Conservation (phyloP, 2,888 invertebrate species). For the Agrotis ipsilon region DNA sequence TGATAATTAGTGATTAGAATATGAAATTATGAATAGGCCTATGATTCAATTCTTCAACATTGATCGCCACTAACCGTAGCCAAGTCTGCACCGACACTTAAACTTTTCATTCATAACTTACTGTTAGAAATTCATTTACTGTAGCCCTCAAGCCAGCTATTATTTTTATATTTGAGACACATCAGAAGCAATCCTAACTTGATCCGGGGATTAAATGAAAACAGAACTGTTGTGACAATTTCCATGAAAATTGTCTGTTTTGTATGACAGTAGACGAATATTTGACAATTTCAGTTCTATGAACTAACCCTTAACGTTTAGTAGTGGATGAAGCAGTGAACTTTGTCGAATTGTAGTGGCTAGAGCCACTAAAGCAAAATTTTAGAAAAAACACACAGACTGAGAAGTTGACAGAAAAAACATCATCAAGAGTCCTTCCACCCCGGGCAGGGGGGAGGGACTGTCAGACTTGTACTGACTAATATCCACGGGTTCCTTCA, state of each 20-base stretch:
- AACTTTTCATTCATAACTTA: not conserved
- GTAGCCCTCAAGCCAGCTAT: slow-evolving; percentile 7
- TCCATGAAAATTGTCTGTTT: slow-evolving; percentile 23
- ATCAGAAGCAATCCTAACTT: slow-evolving; percentile 45
- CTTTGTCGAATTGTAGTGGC: not conserved
- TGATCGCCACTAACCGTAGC: not conserved
- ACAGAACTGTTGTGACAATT: slow-evolving; percentile 30
- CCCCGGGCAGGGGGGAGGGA: no score
- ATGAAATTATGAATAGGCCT: not conserved
- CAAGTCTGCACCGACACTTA: not conserved
- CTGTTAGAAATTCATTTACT: slow-evolving; percentile 31
- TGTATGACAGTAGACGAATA: slow-evolving; percentile 26
- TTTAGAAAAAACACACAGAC: no score
- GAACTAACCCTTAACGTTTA: not conserved
- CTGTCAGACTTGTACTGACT: no score
- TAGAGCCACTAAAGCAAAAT: no score
- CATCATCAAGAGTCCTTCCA: no score
- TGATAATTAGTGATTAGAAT: not conserved
- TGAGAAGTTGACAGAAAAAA: no score
- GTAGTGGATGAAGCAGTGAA: not conserved
- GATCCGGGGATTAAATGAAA: slow-evolving; percentile 32
- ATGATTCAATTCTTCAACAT: not conserved
- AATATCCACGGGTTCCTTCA: no score
- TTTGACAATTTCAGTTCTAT: slow-evolving; percentile 24
- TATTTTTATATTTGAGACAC: slow-evolving; percentile 44